Conservation (phyloP, 2,888 invertebrate genomes). For the Pachycephus smyrnensis region DNA sequence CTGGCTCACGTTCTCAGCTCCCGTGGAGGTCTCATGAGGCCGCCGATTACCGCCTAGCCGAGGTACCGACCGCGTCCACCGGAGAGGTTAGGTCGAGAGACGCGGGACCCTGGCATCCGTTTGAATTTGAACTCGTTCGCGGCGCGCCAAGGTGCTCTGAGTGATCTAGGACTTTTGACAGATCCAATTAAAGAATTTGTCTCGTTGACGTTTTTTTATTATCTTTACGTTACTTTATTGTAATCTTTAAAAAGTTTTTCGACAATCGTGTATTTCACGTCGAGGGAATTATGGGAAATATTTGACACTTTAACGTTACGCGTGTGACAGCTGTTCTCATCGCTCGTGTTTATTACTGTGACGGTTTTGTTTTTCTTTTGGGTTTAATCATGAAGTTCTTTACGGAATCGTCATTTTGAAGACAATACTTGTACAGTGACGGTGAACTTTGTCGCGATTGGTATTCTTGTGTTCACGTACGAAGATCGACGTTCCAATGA, state of each 20-base stretch:
- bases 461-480: background rate
- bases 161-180: slow-evolving; percentile 13
- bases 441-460: background rate
- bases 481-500: background rate
- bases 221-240: background rate
- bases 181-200: background rate
- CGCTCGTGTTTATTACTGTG: background rate
- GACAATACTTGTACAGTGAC: background rate
- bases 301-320: background rate
- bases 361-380: background rate
- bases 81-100: slow-evolving; percentile 45
- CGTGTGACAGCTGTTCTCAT: background rate
- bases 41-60: slow-evolving; percentile 23
- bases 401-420: background rate
- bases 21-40: slow-evolving; percentile 25
- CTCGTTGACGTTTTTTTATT: background rate
- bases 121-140: slow-evolving; percentile 28
- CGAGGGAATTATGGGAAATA: background rate
- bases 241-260: background rate
- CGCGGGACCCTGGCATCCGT: slow-evolving; percentile 38
- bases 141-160: slow-evolving; percentile 18
- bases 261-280: background rate
- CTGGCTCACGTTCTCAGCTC: slow-evolving; percentile 14
- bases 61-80: slow-evolving; percentile 17
- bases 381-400: background rate